phyloP scores from a whole-genome alignment of 2,797 vertebrate genomes.

The Euphonia xanthogaster region DNA sequence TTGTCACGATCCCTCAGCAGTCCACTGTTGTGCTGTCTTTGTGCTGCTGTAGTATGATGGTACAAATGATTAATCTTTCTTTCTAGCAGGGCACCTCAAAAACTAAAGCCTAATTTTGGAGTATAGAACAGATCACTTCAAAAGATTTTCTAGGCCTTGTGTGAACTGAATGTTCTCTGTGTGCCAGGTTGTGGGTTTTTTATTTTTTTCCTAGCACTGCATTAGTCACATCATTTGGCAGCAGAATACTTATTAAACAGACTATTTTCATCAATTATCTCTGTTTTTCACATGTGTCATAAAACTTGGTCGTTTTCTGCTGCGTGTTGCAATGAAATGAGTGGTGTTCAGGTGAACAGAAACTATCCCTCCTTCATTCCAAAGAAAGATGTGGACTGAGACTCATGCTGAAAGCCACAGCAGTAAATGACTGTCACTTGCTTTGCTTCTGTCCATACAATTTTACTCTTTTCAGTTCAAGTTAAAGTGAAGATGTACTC shows the following conservation, averaged over 20 bases:
- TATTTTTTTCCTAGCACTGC: neutral
- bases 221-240: constrained; percentile 1
- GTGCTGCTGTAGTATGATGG: neutral
- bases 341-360: neutral
- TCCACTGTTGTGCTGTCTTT: neutral
- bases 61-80: neutral
- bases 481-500: neutral
- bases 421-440: neutral
- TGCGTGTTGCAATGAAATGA: neutral
- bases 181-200: neutral
- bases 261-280: constrained; percentile 16
- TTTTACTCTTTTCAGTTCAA: neutral
- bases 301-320: neutral
- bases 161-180: neutral
- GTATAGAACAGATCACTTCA: neutral
- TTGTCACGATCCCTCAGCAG: neutral
- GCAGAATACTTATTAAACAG: constrained; percentile 1
- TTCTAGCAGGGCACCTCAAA: neutral
- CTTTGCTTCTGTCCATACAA: neutral
- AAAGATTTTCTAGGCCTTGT: neutral
- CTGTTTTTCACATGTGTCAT: neutral
- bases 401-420: neutral
- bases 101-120: neutral
- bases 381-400: neutral
- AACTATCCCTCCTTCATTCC: neutral